These are phyloP conservation scores for Galeruca laticollis DNA, from an alignment of 2,888 invertebrate species.

Conservation along the genomic window DNA sequence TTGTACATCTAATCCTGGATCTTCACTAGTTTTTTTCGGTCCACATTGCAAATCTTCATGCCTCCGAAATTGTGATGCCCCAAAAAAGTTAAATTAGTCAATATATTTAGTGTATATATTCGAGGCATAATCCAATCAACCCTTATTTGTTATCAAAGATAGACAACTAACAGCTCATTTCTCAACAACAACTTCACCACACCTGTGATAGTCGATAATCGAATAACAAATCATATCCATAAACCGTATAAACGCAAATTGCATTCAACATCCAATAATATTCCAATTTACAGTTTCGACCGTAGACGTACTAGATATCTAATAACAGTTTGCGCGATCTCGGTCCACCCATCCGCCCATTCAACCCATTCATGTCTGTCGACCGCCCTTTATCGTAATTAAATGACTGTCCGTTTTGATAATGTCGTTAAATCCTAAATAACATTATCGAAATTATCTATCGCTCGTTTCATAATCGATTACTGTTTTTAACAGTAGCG, in stretches of 20 bases:
- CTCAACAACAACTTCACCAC: neutral
- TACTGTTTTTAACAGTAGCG: neutral
- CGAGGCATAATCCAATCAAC: too few relatives aligned
- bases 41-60: too few relatives aligned
- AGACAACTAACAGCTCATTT: neutral
- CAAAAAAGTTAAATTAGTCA: too few relatives aligned
- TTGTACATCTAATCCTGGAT: too few relatives aligned
- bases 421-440: conserved; percentile 44
- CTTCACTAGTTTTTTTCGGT: too few relatives aligned
- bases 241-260: conserved; percentile 17
- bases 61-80: too few relatives aligned
- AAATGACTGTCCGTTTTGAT: conserved; percentile 44
- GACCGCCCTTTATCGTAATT: conserved; percentile 36
- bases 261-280: conserved; percentile 30
- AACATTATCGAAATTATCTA: conserved; percentile 40
- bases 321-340: conserved; percentile 38
- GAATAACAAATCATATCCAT: conserved; percentile 1
- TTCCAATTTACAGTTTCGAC: conserved; percentile 36
- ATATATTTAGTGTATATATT: too few relatives aligned
- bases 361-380: conserved; percentile 27
- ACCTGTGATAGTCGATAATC: neutral
- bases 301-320: conserved; percentile 30
- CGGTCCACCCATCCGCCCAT: conserved; percentile 32
- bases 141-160: neutral
- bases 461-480: conserved; percentile 35